These are phyloP conservation scores for Nomada hirtipes DNA, from an alignment of 2,888 invertebrate species.

Conservation along the genomic window DNA sequence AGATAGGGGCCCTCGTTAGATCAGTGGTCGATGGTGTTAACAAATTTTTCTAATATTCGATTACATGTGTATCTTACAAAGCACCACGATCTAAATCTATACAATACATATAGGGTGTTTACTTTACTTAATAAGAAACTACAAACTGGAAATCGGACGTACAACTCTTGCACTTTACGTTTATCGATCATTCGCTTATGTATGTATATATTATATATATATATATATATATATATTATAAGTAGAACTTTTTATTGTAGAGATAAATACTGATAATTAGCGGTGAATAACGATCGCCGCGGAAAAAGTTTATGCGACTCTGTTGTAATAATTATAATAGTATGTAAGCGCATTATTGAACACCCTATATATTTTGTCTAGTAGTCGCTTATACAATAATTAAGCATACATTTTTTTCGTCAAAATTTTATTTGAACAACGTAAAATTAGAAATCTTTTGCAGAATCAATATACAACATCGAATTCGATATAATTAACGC, in stretches of 20 bases:
- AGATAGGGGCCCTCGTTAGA: conserved; percentile 70
- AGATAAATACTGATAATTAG: conserved; percentile 21
- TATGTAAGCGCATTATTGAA: conserved; percentile 32
- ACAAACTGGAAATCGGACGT: conserved; percentile 46
- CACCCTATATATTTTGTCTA: conserved; percentile 69
- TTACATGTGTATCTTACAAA: conserved; percentile 75
- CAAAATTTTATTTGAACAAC: conserved; percentile 54
- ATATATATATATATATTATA: background rate
- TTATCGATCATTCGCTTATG: conserved; percentile 25
- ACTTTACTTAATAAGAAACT: conserved; percentile 26
- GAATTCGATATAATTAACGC: conserved; percentile 18
- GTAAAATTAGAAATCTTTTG: conserved; percentile 52
- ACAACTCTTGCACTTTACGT: conserved; percentile 34
- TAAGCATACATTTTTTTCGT: conserved; percentile 50
- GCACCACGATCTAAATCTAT: conserved; percentile 75
- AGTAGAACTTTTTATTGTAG: conserved; percentile 24
- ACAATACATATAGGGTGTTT: conserved; percentile 69
- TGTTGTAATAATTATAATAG: conserved; percentile 17
- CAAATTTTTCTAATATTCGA: conserved; percentile 61
- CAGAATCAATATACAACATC: conserved; percentile 52
- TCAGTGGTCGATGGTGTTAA: conserved; percentile 62
- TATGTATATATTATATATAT: background rate
- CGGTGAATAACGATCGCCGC: conserved; percentile 2
- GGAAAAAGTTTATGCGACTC: conserved; percentile 20
- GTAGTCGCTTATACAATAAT: conserved; percentile 55